Conservation (phyloP, 2,888 invertebrate genomes). For the Drosophila rubida region DNA sequence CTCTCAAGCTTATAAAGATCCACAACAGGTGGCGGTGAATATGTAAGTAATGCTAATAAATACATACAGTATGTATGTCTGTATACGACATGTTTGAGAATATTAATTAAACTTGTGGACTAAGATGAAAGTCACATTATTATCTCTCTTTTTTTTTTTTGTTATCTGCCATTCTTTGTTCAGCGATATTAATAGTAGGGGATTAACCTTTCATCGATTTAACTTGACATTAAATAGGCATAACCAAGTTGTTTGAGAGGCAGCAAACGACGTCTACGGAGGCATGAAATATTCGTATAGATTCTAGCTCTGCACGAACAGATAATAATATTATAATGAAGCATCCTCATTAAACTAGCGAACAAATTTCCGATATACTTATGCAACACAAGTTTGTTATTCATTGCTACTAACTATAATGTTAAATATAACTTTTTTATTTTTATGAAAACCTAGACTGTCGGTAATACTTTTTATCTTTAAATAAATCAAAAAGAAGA, state of each 20-base stretch:
- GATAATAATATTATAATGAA: background rate
- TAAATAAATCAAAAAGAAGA: no score
- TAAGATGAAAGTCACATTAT: background rate
- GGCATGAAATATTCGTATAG: background rate
- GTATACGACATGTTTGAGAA: background rate
- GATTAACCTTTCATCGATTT: background rate
- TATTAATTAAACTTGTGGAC: background rate
- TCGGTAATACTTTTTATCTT: no score
- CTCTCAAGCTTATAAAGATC: slow-evolving; percentile 9
- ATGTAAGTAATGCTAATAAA: background rate
- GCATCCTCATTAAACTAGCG: background rate
- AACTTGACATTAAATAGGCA: background rate
- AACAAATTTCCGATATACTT: background rate
- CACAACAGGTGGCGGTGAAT: slow-evolving; percentile 17
- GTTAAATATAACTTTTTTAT: no score
- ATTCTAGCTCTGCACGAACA: background rate
- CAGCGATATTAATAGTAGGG: background rate
- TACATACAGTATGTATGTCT: background rate
- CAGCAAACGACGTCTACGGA: background rate
- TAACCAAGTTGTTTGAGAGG: background rate
- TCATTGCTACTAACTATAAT: background rate
- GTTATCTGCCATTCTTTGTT: background rate
- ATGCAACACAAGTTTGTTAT: no score
- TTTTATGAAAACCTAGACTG: no score
- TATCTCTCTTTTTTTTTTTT: background rate